A percentile compares a stretch with the other conserved stretches of the same genome.
Conservation (phyloP, 2,888 invertebrate genomes). For the Fabriciana adippe region DNA sequence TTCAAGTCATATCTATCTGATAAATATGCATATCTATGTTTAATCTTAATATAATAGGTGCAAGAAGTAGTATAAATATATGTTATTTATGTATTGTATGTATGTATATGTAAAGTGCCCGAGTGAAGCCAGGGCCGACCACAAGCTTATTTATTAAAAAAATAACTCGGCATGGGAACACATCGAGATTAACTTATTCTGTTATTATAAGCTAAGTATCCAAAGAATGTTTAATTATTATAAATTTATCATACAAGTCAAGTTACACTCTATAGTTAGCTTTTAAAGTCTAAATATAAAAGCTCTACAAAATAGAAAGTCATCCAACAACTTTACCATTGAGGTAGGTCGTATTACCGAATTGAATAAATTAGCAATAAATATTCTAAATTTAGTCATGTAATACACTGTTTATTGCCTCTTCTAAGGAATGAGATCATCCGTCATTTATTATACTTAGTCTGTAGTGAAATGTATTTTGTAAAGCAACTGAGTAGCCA, state of each 20-base stretch:
- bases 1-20: too few relatives aligned
- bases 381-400: slow-evolving; percentile 32
- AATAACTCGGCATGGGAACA: neutral
- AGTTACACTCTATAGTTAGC: slow-evolving; percentile 20
- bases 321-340: slow-evolving; percentile 35
- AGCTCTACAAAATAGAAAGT: slow-evolving; percentile 38
- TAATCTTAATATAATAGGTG: too few relatives aligned
- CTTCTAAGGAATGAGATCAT: slow-evolving; percentile 12
- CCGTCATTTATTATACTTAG: slow-evolving; percentile 16
- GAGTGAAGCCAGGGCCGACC: neutral
- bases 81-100: too few relatives aligned
- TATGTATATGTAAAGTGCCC: too few relatives aligned
- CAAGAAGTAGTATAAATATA: too few relatives aligned
- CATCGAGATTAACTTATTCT: neutral
- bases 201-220: slow-evolving; percentile 4
- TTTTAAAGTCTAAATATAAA: slow-evolving; percentile 19
- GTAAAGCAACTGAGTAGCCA: slow-evolving; percentile 3
- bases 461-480: neutral
- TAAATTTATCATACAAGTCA: slow-evolving; percentile 6
- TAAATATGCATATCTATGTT: too few relatives aligned
- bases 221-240: slow-evolving; percentile 21
- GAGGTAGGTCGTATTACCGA: slow-evolving; percentile 38
- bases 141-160: neutral
- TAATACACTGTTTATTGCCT: slow-evolving; percentile 14
- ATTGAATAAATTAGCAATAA: slow-evolving; percentile 38